Evolutionary conservation across 2,888 invertebrate genomes (phyloP).

Genomic region (Lithophane semibrunnea): DNA sequence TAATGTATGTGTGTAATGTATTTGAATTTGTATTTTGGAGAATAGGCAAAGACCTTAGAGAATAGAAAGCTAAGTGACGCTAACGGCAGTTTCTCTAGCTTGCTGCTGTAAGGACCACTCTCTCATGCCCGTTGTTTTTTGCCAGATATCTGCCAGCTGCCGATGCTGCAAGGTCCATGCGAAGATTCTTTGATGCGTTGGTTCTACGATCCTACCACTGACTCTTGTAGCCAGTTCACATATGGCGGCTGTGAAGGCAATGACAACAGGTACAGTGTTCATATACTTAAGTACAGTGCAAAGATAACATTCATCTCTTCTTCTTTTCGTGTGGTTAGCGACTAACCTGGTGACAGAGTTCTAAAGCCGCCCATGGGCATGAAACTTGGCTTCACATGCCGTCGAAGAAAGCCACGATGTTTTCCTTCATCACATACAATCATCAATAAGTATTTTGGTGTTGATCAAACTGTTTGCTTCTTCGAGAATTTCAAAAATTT

Average conservation of each 20-base stretch:
- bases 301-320: background rate
- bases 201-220: slow-evolving; percentile 93
- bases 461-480: background rate
- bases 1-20: slow-evolving; percentile 55
- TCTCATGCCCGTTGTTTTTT: slow-evolving; percentile 9
- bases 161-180: slow-evolving; percentile 93
- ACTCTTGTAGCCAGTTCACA: slow-evolving; percentile 94
- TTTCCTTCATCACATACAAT: no score
- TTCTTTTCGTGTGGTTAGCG: no score
- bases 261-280: slow-evolving; percentile 92
- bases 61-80: background rate
- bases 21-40: background rate
- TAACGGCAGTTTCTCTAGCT: background rate
- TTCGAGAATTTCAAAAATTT: background rate
- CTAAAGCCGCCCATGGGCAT: no score
- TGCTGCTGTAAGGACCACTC: background rate
- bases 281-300: background rate
- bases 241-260: slow-evolving; percentile 98
- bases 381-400: no score
- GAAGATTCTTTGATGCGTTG: slow-evolving; percentile 91
- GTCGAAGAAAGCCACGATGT: no score
- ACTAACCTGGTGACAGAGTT: no score
- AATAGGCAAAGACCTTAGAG: background rate
- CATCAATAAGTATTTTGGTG: background rate
- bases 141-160: slow-evolving; percentile 93